phyloP scores from a whole-genome alignment of 2,113 vertebrate genomes.

The Fukomys damarensis region DNA sequence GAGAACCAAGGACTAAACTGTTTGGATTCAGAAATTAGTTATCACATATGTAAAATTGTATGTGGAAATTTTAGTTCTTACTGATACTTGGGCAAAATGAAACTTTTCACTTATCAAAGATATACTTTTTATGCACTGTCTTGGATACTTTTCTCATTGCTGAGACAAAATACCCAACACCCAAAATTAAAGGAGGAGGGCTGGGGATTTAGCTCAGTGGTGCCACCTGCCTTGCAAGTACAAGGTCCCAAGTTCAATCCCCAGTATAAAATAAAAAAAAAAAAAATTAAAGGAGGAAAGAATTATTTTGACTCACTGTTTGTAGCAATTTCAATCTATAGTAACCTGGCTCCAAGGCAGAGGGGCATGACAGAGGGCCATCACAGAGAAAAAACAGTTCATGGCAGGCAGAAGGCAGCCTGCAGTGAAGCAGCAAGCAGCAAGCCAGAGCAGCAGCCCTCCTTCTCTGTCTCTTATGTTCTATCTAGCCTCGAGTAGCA shows the following conservation, averaged over 20 bases:
- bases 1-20: not conserved
- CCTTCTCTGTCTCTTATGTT: not conserved
- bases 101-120: not conserved
- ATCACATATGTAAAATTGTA: not conserved
- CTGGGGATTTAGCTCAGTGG: too few species aligned
- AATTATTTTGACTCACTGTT: not conserved
- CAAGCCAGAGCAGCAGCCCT: not conserved
- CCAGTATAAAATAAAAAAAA: too few species aligned
- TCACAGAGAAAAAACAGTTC: not conserved
- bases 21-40: not conserved
- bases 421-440: not conserved
- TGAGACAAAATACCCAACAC: not conserved
- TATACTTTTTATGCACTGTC: not conserved
- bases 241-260: too few species aligned
- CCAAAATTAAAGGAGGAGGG: not conserved
- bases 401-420: not conserved
- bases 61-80: conserved; percentile 38
- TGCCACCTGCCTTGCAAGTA: too few species aligned
- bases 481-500: not conserved
- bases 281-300: not conserved
- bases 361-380: not conserved
- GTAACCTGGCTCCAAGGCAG: not conserved
- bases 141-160: not conserved
- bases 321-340: not conserved
- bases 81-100: conserved; percentile 16